Evolutionary conservation across 2,888 invertebrate genomes (phyloP).

Genomic region (Chloroclystis v-ata): DNA sequence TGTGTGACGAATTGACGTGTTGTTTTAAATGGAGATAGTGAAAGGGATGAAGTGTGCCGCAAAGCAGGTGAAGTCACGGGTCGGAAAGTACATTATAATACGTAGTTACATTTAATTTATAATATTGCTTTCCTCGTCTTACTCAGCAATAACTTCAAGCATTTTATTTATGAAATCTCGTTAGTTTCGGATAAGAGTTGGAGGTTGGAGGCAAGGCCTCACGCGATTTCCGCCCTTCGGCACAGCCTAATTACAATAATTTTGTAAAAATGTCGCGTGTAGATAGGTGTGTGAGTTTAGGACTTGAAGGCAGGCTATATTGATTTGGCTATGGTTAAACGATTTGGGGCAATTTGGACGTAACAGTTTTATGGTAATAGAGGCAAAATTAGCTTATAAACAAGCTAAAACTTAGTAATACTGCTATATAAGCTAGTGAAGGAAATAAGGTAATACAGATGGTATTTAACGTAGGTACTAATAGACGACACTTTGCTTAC

Average conservation of each 20-base stretch:
- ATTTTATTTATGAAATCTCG: slow-evolving; percentile 14
- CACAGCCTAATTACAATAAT: slow-evolving; percentile 27
- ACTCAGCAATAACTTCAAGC: slow-evolving; percentile 6
- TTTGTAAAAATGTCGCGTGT: slow-evolving; percentile 28
- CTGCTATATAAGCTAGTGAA: too few relatives aligned
- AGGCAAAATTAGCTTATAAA: too few relatives aligned
- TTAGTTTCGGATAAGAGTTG: slow-evolving; percentile 14
- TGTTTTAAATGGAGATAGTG: too few relatives aligned
- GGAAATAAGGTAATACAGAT: too few relatives aligned
- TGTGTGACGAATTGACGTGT: too few relatives aligned
- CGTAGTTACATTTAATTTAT: not conserved
- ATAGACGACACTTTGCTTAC: too few relatives aligned
- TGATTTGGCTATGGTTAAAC: slow-evolving; percentile 8
- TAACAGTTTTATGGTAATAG: not conserved
- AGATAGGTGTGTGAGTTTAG: slow-evolving; percentile 13
- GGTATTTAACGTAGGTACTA: too few relatives aligned
- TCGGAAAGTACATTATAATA: too few relatives aligned
- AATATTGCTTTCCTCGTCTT: slow-evolving; percentile 2
- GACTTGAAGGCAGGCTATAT: slow-evolving; percentile 9
- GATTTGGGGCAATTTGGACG: not conserved
- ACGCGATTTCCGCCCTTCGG: slow-evolving; percentile 19
- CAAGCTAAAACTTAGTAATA: too few relatives aligned
- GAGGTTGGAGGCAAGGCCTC: slow-evolving; percentile 17
- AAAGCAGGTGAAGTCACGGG: too few relatives aligned
- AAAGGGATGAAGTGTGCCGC: too few relatives aligned